phyloP scores from a whole-genome alignment of 2,797 vertebrate species.

The Spheniscus humboldti region DNA sequence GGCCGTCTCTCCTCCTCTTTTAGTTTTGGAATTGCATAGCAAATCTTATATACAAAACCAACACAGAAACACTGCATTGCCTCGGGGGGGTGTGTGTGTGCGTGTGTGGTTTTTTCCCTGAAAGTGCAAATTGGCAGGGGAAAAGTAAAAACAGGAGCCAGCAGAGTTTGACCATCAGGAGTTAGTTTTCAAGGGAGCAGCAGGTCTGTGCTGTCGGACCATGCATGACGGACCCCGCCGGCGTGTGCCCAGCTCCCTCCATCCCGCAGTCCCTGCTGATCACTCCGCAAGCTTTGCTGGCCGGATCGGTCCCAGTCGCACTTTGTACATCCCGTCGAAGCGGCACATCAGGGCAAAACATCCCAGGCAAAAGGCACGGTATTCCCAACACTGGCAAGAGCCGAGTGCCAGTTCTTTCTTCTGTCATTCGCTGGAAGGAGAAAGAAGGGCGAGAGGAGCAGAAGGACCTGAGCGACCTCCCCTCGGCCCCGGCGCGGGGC shows the following conservation, averaged over 20 bases:
- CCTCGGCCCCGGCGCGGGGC: background rate
- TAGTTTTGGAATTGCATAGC: constrained; percentile 65
- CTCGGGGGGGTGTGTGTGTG: background rate
- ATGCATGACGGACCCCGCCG: background rate
- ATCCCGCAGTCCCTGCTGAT: constrained; percentile 7
- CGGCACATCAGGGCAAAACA: background rate
- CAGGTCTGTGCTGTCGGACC: background rate
- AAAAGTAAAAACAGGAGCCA: background rate
- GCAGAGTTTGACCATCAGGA: background rate
- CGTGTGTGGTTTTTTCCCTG: background rate
- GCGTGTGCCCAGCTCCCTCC: background rate
- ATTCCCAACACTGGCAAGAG: constrained; percentile 36
- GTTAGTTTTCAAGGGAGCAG: constrained; percentile 27
- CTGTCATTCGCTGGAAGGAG: background rate
- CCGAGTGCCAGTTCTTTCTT: background rate
- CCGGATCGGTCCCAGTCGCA: background rate
- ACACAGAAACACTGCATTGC: constrained; percentile 33
- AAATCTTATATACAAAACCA: constrained; percentile 48
- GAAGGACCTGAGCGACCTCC: background rate
- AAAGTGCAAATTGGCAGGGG: background rate
- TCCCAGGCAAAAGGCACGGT: constrained; percentile 60
- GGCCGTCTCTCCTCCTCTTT: constrained; percentile 39
- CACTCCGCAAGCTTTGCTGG: constrained; percentile 28
- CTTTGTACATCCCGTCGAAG: constrained; percentile 61
- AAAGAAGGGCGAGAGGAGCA: background rate